Evolutionary conservation across 2,113 vertebrate genomes (phyloP), one percentile per base, ranked within the genome.

Genomic region (Electrona antarctica): DNA sequence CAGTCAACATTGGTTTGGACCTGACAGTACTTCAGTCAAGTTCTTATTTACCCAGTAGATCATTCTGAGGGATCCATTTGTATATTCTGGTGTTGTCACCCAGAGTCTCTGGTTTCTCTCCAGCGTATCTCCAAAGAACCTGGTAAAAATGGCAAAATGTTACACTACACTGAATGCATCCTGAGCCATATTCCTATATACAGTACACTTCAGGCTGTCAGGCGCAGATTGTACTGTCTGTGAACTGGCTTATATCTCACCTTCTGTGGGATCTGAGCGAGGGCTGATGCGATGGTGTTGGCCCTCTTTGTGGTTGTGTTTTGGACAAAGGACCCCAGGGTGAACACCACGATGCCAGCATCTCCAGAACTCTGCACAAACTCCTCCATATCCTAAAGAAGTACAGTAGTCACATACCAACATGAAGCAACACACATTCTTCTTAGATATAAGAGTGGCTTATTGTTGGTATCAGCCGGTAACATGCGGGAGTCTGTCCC

Each of bases 51-150:
- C 95, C 95, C 3, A 96, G 90, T 62, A 97, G 88, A 76, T 96
- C 94, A 59, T 97, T 96, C 73, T 96, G 95, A 50, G 95, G 95
- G 60, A 97, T 85, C 95, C 95, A 96, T 46, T 95, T 85, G 71
- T 85, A 94, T 57, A 93, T 8, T 60, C 72, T 89, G 0, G 93
- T 96, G 73, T 97, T 97, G 3, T 91, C 45, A 6, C 92, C 91
- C 62, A 96, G 79, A 1, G 90, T 78, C 2, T 86, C 92, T 64
- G 95, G 95, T 47, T 83, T 91, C 73, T 90, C 88, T 0, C 94
- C 95, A 60, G 79, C 83, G 78, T 95, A 96, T 55, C 92, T 67
- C 95, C 95, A 97, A 15, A 97, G 77, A 21, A 97, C 95, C 96
- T 97, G 75, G 67, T n/a, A 59, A 85, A 15, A 51, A 28, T 71